phyloP scores from a whole-genome alignment of 2,797 vertebrate genomes.

The Anableps anableps region DNA sequence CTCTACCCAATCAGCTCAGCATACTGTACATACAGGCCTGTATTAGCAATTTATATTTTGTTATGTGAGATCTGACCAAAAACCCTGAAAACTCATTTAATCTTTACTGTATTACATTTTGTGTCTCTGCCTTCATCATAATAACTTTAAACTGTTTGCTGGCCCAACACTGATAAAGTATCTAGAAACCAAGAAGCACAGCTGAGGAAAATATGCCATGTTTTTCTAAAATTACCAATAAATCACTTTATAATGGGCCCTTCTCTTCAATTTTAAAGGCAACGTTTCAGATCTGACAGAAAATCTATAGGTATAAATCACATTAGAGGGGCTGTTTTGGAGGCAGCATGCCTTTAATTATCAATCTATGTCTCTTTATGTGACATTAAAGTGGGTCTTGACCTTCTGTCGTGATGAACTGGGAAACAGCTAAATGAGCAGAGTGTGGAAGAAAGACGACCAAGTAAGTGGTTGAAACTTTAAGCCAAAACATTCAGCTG shows the following conservation, averaged over 20 bases:
- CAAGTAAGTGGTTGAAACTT: constrained; percentile 72
- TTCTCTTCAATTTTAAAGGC: constrained; percentile 92
- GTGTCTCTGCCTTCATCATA: constrained; percentile 47
- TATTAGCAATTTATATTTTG: not conserved
- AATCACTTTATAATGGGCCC: constrained; percentile 91
- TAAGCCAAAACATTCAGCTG: constrained; percentile 42
- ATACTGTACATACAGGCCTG: not conserved
- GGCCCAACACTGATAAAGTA: constrained; percentile 31
- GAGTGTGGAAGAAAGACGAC: constrained; percentile 74
- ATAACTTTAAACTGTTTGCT: constrained; percentile 55
- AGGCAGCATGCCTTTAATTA: constrained; percentile 90
- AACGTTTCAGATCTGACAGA: constrained; percentile 97
- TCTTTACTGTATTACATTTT: constrained; percentile 44
- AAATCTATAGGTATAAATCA: constrained; percentile 99
- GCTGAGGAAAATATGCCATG: constrained; percentile 62
- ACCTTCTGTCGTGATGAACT: constrained; percentile 87
- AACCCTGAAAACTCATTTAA: constrained; percentile 49
- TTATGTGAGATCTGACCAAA: constrained; percentile 11
- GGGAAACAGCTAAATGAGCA: constrained; percentile 33
- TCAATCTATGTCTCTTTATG: constrained; percentile 98
- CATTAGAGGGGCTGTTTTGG: constrained; percentile 92
- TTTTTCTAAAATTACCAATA: constrained; percentile 82
- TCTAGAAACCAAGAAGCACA: constrained; percentile 37
- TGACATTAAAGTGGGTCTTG: constrained; percentile 90
- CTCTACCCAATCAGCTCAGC: not conserved